Conservation (phyloP, 1,140 invertebrate genomes). For the Hestina assimilis region DNA sequence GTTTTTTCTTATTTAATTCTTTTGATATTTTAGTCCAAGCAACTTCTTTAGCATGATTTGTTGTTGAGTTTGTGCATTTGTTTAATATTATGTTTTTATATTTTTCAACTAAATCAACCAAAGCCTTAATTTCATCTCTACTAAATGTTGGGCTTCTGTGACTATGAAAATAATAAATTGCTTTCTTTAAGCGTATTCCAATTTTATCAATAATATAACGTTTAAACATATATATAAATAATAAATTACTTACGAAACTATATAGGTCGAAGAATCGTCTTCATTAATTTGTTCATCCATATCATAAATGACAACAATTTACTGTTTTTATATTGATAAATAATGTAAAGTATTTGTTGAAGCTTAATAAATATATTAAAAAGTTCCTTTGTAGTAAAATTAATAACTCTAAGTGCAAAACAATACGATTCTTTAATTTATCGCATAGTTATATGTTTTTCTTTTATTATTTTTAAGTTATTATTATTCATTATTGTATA, state of each 20-base stretch:
- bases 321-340: no score
- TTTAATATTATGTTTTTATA: slow-evolving; percentile 57
- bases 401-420: no score
- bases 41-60: slow-evolving; percentile 49
- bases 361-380: no score
- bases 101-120: slow-evolving; percentile 52
- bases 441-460: no score
- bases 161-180: slow-evolving; percentile 20
- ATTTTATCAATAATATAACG: not conserved
- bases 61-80: slow-evolving; percentile 45
- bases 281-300: not conserved
- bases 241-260: not conserved
- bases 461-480: no score
- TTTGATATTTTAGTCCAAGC: slow-evolving; percentile 57
- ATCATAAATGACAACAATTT: no score
- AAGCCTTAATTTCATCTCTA: slow-evolving; percentile 45
- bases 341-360: no score
- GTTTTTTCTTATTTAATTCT: slow-evolving; percentile 48
- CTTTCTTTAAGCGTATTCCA: not conserved
- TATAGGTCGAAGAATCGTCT: not conserved
- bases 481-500: no score
- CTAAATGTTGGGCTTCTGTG: slow-evolving; percentile 51
- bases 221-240: not conserved
- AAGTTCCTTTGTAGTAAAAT: no score
- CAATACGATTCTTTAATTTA: no score